phyloP scores from a whole-genome alignment of 2,113 vertebrate species.

The Tautogolabrus adspersus region DNA sequence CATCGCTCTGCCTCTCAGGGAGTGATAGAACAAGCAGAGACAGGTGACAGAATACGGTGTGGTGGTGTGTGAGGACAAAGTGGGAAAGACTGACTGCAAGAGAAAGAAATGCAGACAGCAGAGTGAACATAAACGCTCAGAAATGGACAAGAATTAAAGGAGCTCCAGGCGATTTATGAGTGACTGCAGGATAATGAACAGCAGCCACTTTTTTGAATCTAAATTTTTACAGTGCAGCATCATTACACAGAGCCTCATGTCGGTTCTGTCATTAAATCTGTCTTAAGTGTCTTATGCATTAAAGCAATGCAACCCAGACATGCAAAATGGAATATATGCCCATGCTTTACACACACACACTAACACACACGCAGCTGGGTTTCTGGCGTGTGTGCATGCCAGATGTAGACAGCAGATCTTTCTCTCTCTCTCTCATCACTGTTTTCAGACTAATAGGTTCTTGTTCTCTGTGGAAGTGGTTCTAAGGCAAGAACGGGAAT shows the following conservation, averaged over 20 bases:
- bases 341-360: constrained; percentile 20
- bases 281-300: constrained; percentile 30
- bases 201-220: constrained; percentile 22
- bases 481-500: constrained; percentile 57
- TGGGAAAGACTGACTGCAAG: constrained; percentile 39
- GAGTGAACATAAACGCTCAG: constrained; percentile 27
- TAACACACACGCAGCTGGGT: constrained; percentile 44
- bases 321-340: constrained; percentile 29
- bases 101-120: constrained; percentile 49
- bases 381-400: constrained; percentile 52
- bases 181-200: constrained; percentile 52
- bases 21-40: constrained; percentile 71
- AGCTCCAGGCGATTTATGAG: constrained; percentile 57
- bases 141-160: constrained; percentile 44
- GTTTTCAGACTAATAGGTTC: constrained; percentile 64
- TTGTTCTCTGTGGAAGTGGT: constrained; percentile 66
- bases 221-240: constrained; percentile 26
- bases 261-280: constrained; percentile 49
- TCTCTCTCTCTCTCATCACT: constrained; percentile 57
- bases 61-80: constrained; percentile 60
- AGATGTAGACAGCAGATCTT: constrained; percentile 70
- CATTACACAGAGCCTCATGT: constrained; percentile 22
- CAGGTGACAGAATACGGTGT: constrained; percentile 70
- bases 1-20: constrained; percentile 64
- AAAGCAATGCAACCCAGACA: constrained; percentile 48